A percentile compares a stretch with the other conserved stretches of the same genome.
phyloP scores from a whole-genome alignment of 2,888 invertebrate genomes.

The Apodemia hepburni region DNA sequence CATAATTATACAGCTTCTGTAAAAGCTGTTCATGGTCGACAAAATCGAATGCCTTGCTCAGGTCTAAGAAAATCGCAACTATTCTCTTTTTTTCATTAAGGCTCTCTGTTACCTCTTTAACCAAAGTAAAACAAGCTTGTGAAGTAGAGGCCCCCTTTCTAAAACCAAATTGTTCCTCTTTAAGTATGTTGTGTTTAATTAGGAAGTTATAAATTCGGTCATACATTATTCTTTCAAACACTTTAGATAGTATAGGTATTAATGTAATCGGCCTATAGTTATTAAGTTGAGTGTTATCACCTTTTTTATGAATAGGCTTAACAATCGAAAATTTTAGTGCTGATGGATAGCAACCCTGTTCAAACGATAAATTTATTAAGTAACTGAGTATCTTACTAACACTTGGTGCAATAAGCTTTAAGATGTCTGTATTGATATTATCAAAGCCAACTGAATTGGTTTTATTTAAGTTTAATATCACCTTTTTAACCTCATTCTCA shows the following conservation, averaged over 20 bases:
- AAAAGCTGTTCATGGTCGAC: neutral
- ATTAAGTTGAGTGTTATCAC: neutral
- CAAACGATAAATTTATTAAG: constrained; percentile 5
- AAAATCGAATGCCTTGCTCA: neutral
- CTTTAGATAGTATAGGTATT: constrained; percentile 2
- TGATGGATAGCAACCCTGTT: neutral
- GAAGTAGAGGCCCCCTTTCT: neutral
- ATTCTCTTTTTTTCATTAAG: neutral
- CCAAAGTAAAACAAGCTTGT: neutral
- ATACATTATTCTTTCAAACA: constrained; percentile 16
- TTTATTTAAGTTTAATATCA: neutral
- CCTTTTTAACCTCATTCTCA: neutral
- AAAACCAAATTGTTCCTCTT: constrained; percentile 5
- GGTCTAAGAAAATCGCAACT: neutral
- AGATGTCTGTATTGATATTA: neutral
- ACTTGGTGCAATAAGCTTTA: neutral
- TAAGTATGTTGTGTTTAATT: neutral
- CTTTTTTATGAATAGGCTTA: constrained; percentile 14
- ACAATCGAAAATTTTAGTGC: constrained; percentile 10
- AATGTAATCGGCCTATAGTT: constrained; percentile 13
- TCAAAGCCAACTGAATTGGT: constrained; percentile 9
- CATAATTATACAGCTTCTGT: neutral
- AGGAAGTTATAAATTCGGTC: constrained; percentile 1
- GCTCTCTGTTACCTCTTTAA: neutral
- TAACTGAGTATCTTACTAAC: neutral